Base-by-base conservation (phyloP, 2,888 invertebrate species). In the Magallana nippona region DNA sequence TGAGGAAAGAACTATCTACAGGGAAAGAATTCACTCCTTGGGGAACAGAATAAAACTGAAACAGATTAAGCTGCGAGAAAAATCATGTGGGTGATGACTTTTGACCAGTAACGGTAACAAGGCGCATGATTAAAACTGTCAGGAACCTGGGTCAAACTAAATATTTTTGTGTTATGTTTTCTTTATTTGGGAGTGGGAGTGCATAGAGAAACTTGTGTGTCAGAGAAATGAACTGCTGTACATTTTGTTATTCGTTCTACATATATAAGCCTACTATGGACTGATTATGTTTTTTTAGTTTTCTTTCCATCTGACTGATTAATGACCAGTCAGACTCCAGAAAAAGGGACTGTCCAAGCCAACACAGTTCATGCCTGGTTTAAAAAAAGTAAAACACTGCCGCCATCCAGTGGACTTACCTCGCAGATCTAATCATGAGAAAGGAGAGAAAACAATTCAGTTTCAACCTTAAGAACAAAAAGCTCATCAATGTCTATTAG, bases 381-480 rank as follows among this genome's bases (percentile, higher is more conserved):
- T 71, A 27, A 71, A 71, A 60, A 44, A 44, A 15, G 32, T 71
- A 27, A 71, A 71, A 71, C 71, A 71, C 71, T 22, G 71, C 15
- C 27, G 71, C 27, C 71, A 71, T 15, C 15, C 71, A 71, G 71
- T 32, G 15, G 22, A 71, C 71, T 71, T 71, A 71, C 71, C 71
- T 71, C 71, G 32, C 71, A 71, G 71, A 71, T 22, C 71, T 71
- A 71, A 71, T 71, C 71, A 71, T 19, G 71, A 27, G 63, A 71
- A 71, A 71, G 22, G 27, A 71, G 71, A 71, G 71, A 71, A 71
- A 71, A 71, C 71, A 71, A 22, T 71, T 71, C 32, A 71, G 22
- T 71, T 71, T 71, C 32, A 71, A 71, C 71, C 32, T 71, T 22
- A 11, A 22, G 63, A 44, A 44, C 44, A 63, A 22, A 63, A 71